A percentile compares a stretch with the other conserved stretches of the same genome.
These are phyloP conservation scores for Corvus moneduloides DNA, from an alignment of 2,113 vertebrate species.

Conservation along the genomic window DNA sequence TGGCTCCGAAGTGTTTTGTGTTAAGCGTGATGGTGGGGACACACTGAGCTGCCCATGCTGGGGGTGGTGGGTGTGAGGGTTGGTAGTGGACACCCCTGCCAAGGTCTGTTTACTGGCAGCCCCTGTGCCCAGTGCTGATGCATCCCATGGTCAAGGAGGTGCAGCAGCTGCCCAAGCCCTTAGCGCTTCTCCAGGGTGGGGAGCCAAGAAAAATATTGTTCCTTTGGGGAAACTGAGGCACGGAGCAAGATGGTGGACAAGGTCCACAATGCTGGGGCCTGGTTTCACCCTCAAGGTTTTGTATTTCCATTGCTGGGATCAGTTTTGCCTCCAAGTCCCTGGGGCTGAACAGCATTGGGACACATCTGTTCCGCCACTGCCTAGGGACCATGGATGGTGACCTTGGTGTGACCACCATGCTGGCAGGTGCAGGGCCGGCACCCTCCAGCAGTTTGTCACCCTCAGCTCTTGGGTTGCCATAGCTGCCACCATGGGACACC, in stretches of 20 bases:
- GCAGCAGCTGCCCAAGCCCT: neutral
- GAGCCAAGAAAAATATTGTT: neutral
- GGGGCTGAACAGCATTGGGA: neutral
- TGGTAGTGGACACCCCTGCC: neutral
- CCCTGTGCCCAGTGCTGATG: accelerated
- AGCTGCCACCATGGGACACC: neutral
- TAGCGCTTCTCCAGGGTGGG: accelerated
- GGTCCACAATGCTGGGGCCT: accelerated
- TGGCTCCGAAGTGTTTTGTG: accelerated
- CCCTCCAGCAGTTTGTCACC: neutral
- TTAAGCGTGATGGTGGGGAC: accelerated
- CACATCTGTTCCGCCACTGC: neutral
- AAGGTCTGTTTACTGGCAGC: too few relatives aligned
- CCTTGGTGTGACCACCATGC: accelerated
- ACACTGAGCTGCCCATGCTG: accelerated
- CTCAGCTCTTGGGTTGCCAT: neutral
- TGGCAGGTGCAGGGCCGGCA: neutral
- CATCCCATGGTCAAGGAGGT: accelerated
- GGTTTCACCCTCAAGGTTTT: neutral
- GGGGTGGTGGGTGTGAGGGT: accelerated
- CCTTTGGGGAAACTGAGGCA: neutral
- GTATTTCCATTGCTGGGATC: neutral
- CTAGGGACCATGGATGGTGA: neutral
- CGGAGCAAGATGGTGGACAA: neutral
- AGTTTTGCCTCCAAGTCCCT: neutral